phyloP scores from a whole-genome alignment of 2,113 vertebrate species.

The Xenopus borealis region DNA sequence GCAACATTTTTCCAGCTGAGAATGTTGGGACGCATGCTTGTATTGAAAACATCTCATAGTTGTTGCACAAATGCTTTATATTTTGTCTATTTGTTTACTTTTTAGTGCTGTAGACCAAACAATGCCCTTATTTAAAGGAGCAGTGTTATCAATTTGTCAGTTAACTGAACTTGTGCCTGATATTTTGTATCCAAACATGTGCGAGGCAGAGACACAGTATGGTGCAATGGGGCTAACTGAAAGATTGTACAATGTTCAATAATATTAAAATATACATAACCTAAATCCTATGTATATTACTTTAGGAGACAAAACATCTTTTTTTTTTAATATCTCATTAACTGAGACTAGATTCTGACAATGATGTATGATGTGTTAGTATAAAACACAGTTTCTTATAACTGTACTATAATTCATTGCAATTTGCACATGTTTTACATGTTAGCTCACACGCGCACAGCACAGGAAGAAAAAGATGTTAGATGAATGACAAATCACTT shows the following conservation, averaged over 20 bases:
- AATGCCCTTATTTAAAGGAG: no score
- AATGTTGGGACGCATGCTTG: no score
- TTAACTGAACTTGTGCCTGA: no score
- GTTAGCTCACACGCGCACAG: neutral
- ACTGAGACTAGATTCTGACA: slow-evolving; percentile 24
- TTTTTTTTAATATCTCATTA: slow-evolving; percentile 22
- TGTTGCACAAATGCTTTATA: no score
- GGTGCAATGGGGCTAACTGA: neutral
- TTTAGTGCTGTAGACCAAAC: no score
- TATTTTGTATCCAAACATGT: neutral
- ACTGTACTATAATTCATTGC: slow-evolving; percentile 17
- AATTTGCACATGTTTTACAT: slow-evolving; percentile 21
- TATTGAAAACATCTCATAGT: no score
- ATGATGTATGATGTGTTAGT: slow-evolving; percentile 43
- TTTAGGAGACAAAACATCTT: slow-evolving; percentile 16
- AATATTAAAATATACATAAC: slow-evolving; percentile 30
- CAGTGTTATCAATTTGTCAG: no score
- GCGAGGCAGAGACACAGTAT: neutral
- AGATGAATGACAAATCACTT: slow-evolving; percentile 24
- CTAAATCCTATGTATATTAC: slow-evolving; percentile 9
- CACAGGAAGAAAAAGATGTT: slow-evolving; percentile 2
- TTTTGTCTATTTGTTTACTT: no score
- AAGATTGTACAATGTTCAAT: neutral
- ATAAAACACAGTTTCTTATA: slow-evolving; percentile 12
- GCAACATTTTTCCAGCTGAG: no score